phyloP scores from a whole-genome alignment of 2,113 vertebrate genomes.

The Cephalophus harveyi region DNA sequence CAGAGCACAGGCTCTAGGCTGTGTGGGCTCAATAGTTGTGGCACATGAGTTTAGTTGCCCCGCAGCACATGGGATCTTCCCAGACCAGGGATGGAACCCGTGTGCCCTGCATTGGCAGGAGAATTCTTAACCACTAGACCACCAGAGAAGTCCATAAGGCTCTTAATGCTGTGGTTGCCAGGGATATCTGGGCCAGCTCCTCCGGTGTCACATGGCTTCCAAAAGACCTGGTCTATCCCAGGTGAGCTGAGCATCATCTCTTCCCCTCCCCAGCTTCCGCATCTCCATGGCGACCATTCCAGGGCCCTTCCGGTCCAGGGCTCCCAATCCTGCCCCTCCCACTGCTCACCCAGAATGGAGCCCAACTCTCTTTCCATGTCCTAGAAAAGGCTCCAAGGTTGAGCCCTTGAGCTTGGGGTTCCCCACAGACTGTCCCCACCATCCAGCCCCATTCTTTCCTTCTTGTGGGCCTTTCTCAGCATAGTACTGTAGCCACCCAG shows the following conservation, averaged over 20 bases:
- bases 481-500: neutral
- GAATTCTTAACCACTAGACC: neutral
- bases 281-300: neutral
- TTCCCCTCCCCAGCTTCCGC: neutral
- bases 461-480: neutral
- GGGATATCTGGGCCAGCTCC: neutral
- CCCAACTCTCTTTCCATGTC: neutral
- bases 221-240: neutral
- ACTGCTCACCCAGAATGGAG: neutral
- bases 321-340: neutral
- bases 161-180: neutral
- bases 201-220: fast-evolving
- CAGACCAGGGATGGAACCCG: neutral
- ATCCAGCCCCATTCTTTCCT: neutral
- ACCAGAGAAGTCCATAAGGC: neutral
- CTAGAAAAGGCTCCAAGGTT: neutral
- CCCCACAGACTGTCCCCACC: neutral
- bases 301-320: neutral
- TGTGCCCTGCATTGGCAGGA: neutral
- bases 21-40: neutral
- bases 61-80: neutral
- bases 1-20: neutral
- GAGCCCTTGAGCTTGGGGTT: neutral
- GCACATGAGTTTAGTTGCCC: neutral
- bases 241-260: neutral